Evolutionary conservation across 2,113 vertebrate species (phyloP).

Genomic region (Suricata suricatta): DNA sequence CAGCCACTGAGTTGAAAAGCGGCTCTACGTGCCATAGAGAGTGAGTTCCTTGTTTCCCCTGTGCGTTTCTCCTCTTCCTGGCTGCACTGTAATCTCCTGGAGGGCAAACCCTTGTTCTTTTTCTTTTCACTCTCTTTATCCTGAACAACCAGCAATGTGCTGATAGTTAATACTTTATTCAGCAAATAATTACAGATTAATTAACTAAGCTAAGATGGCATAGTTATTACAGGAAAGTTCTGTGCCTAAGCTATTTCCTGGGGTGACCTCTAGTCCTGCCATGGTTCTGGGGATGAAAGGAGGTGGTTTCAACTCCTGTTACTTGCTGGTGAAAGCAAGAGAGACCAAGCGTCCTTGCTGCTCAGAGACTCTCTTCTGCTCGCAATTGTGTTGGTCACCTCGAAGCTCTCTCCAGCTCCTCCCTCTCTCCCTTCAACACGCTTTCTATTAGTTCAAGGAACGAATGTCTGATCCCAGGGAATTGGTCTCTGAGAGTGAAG

Average conservation of each 20-base stretch:
- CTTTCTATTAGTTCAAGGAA: neutral
- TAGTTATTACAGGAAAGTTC: conserved; percentile 9
- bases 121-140: neutral
- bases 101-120: neutral
- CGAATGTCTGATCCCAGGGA: neutral
- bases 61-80: neutral
- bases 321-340: neutral
- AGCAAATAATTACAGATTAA: neutral
- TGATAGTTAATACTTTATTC: neutral
- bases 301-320: neutral
- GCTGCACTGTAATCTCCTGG: neutral
- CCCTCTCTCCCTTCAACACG: neutral
- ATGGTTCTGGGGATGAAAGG: neutral
- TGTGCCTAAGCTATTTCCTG: neutral
- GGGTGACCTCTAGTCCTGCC: neutral
- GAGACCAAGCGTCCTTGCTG: neutral
- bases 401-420: neutral
- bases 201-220: neutral
- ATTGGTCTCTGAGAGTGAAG: neutral
- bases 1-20: neutral
- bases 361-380: neutral
- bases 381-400: neutral
- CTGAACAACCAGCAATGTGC: neutral
- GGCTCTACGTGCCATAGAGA: neutral
- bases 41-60: neutral